Evolutionary conservation across 2,113 vertebrate species (phyloP), one percentile per base, ranked within the genome.

Genomic region (Hemibagrus wyckioides): DNA sequence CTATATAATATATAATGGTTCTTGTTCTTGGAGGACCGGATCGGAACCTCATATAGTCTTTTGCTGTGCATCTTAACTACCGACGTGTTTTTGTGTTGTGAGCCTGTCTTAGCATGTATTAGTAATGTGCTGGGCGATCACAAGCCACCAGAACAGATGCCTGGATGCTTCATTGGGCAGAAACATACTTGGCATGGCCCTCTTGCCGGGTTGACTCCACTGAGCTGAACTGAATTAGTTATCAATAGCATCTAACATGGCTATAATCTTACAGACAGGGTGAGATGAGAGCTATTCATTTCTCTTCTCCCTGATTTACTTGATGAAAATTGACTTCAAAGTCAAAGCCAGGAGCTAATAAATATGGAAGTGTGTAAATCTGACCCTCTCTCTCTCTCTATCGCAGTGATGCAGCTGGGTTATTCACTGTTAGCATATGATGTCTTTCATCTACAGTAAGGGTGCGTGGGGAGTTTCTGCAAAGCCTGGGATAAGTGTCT

Each of bases 401-500:
- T n/a, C n/a, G n/a, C 65, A n/a, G 44, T 39, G 14, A 30, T 85
- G 52, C 33, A 57, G 83, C 19, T 59, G 54, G 83, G 52, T 59
- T 28, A 57, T 76, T 76, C 83, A 85, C 25, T 28, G 69, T 59
- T 57, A 44, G 69, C 17, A 59, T 85, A 76, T 30, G 83, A 59
- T 75, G 69, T 59, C 83, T 85, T 75, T 85, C 54, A 76, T 85
- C 54, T 33, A 59, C 33, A 76, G 19, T 44, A 61, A 48, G 36
- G 54, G 69, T 44, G 36, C 6, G 19, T n/a, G n/a, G 84, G 57
- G 73, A 50, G 39, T 65, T 85, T 50, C 19, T 2, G 36, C 63
- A 36, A 85, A 85, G 41, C 73, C 84, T 28, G 28, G 84, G 28
- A 85, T 77, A 63, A 85, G 71, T 63, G 57, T 30, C 73, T 33